Conservation (phyloP, 2,797 vertebrate genomes). For the Crenuchus spilurus region DNA sequence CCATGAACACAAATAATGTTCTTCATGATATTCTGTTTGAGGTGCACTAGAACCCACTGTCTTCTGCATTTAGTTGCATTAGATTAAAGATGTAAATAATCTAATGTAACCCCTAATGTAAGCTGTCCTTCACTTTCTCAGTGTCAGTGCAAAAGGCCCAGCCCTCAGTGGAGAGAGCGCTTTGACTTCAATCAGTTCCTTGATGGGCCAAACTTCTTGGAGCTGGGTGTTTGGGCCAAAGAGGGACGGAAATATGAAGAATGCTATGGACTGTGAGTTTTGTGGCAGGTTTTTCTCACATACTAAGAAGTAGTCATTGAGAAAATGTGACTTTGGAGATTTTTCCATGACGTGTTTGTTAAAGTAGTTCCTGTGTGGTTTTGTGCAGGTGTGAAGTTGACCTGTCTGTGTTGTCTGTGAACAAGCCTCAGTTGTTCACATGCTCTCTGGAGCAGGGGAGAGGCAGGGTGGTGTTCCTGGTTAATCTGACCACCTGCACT, state of each 20-base stretch:
- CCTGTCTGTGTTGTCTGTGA: conserved; percentile 73
- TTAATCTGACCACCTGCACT: conserved; percentile 78
- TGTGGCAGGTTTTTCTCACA: neutral
- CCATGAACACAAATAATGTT: too few relatives aligned
- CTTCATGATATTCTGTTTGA: too few relatives aligned
- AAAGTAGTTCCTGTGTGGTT: neutral
- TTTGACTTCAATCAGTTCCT: conserved; percentile 94
- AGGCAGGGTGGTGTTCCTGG: conserved; percentile 81
- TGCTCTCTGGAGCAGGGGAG: conserved; percentile 67
- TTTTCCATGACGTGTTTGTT: too few relatives aligned
- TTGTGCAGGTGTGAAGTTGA: conserved; percentile 86
- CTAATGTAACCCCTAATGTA: neutral
- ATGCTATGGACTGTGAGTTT: conserved; percentile 87
- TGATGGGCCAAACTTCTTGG: conserved; percentile 84
- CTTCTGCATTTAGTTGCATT: neutral
- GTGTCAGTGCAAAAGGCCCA: conserved; percentile 87
- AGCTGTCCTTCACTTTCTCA: conserved; percentile 39
- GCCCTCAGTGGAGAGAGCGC: conserved; percentile 94
- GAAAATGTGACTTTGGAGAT: neutral
- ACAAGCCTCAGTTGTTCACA: conserved; percentile 77
- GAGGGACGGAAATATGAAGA: conserved; percentile 85
- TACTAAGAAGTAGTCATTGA: too few relatives aligned
- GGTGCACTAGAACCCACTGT: too few relatives aligned
- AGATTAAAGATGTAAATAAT: neutral
- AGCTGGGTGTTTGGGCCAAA: conserved; percentile 89